These are phyloP conservation scores for Sarcophaga caerulescens DNA, from an alignment of 2,888 invertebrate species.

Conservation along the genomic window DNA sequence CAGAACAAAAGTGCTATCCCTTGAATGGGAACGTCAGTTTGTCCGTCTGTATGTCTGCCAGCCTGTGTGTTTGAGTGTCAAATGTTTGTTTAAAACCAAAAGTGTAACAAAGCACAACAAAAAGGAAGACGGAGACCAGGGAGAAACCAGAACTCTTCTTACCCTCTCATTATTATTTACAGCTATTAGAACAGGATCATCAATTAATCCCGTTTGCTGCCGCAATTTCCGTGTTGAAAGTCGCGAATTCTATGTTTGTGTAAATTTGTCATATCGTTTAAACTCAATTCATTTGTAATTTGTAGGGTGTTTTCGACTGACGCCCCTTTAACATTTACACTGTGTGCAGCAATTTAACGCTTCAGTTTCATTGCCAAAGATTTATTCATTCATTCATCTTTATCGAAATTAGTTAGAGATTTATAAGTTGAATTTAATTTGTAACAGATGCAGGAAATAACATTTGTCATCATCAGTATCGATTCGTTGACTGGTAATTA, in stretches of 20 bases:
- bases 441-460: constrained; percentile 78
- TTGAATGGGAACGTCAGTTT: constrained; percentile 6
- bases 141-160: constrained; percentile 33
- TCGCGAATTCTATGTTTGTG: constrained; percentile 49
- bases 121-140: constrained; percentile 3
- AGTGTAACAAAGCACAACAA: constrained; percentile 57
- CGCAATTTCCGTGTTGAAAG: constrained; percentile 63
- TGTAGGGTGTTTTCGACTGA: constrained; percentile 74
- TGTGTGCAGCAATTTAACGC: constrained; percentile 67
- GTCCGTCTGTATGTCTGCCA: not conserved
- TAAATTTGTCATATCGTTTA: constrained; percentile 19
- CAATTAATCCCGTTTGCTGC: constrained; percentile 63
- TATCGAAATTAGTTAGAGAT: constrained; percentile 35
- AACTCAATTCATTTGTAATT: constrained; percentile 75
- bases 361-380: constrained; percentile 49
- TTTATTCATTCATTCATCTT: constrained; percentile 45
- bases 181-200: constrained; percentile 64
- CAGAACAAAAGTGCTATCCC: not conserved
- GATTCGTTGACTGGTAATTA: constrained; percentile 25
- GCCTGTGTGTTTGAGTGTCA: constrained; percentile 20
- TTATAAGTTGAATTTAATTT: constrained; percentile 79
- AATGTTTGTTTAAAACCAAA: constrained; percentile 56
- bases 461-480: constrained; percentile 70
- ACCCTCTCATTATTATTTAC: constrained; percentile 62
- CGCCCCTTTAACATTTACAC: constrained; percentile 57